phyloP scores from a whole-genome alignment of 2,797 vertebrate genomes.

The Trachops cirrhosus region DNA sequence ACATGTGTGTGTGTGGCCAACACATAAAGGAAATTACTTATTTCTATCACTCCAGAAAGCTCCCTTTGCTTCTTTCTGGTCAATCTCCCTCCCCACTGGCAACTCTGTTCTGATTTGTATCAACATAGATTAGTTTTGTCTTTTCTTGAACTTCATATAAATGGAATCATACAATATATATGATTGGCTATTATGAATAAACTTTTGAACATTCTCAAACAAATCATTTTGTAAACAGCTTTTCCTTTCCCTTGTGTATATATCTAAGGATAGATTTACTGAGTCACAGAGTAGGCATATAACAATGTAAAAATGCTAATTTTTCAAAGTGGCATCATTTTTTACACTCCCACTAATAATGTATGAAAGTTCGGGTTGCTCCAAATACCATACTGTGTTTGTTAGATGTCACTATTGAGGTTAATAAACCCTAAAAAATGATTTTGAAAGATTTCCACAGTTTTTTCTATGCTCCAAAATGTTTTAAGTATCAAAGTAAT shows the following conservation, averaged over 20 bases:
- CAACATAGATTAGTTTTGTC: neutral
- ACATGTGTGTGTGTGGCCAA: neutral
- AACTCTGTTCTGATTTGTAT: neutral
- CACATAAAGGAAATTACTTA: neutral
- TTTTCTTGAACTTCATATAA: neutral
- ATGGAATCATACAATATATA: too few relatives aligned
- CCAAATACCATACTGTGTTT: neutral
- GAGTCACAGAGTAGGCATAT: neutral
- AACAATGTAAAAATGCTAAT: neutral
- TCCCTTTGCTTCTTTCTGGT: neutral
- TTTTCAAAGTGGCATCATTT: neutral
- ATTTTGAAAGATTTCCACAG: neutral
- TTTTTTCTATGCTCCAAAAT: neutral
- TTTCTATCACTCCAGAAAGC: neutral
- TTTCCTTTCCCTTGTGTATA: neutral
- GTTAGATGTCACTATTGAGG: neutral
- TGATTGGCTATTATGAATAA: neutral
- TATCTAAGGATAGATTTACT: neutral
- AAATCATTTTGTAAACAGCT: neutral
- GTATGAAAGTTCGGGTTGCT: neutral
- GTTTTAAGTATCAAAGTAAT: neutral
- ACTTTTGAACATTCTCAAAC: neutral
- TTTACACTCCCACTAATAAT: neutral
- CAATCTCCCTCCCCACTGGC: neutral
- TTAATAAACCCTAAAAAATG: neutral